Conservation (phyloP, 1,140 invertebrate genomes). For the Pseudobourletiella spinata region DNA sequence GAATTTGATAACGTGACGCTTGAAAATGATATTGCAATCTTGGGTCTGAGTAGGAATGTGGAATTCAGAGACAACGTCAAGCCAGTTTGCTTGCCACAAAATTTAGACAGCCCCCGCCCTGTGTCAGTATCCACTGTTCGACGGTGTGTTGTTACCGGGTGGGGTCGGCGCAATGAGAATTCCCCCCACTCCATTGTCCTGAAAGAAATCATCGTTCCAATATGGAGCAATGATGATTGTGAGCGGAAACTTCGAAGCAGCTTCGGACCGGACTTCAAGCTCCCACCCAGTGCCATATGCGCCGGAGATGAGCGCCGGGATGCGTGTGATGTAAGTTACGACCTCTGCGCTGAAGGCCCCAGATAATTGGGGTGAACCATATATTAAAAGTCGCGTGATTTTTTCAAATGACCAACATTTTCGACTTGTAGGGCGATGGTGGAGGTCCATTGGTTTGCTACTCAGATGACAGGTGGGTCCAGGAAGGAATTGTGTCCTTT, state of each 20-base stretch:
- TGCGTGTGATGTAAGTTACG: slow-evolving; percentile 45
- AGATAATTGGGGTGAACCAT: too few relatives aligned
- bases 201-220: slow-evolving; percentile 45
- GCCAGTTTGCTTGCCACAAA: slow-evolving; percentile 22
- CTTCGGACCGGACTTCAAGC: slow-evolving; percentile 43
- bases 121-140: not conserved
- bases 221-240: slow-evolving; percentile 43
- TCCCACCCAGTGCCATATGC: slow-evolving; percentile 46
- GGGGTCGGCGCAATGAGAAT: slow-evolving; percentile 8
- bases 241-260: slow-evolving; percentile 41
- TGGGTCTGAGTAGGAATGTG: slow-evolving; percentile 40
- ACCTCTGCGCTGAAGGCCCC: too few relatives aligned
- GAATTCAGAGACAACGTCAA: slow-evolving; percentile 25
- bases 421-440: slow-evolving; percentile 53
- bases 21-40: slow-evolving; percentile 45
- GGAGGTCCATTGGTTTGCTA: slow-evolving; percentile 58
- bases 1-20: slow-evolving; percentile 42
- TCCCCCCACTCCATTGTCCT: slow-evolving; percentile 42
- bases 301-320: slow-evolving; percentile 47
- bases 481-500: slow-evolving; percentile 55
- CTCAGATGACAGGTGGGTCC: slow-evolving; percentile 45
- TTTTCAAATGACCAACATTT: not conserved
- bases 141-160: slow-evolving; percentile 49
- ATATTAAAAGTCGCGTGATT: not conserved
- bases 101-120: not conserved